Conservation (phyloP, 2,888 invertebrate species). For the Yponomeuta plumbellus region DNA sequence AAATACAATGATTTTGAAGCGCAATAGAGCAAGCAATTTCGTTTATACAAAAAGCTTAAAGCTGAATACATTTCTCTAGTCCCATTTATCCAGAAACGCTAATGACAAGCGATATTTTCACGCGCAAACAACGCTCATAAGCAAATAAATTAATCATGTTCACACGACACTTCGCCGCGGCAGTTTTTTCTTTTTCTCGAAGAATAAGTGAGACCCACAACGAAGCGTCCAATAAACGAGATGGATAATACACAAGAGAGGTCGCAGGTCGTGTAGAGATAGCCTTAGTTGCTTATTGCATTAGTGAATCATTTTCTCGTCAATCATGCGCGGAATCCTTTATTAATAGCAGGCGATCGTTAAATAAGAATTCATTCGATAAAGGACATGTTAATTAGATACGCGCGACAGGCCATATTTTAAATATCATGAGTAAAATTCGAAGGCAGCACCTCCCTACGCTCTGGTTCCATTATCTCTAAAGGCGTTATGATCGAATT, state of each 20-base stretch:
- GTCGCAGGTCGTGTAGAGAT: neutral
- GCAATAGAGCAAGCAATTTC: neutral
- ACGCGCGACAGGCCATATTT: slow-evolving; percentile 13
- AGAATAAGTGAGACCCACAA: slow-evolving; percentile 1
- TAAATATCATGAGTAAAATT: slow-evolving; percentile 15
- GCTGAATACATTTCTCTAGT: neutral
- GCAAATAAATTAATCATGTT: neutral
- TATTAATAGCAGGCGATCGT: slow-evolving; percentile 2
- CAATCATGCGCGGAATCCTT: neutral
- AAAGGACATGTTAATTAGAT: slow-evolving; percentile 15
- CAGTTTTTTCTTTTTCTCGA: neutral
- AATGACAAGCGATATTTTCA: neutral
- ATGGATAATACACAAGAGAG: neutral
- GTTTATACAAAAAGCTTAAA: neutral
- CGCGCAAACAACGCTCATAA: neutral
- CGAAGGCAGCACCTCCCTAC: slow-evolving; percentile 4
- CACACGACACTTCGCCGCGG: neutral
- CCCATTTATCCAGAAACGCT: slow-evolving; percentile 1
- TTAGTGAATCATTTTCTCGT: slow-evolving; percentile 7
- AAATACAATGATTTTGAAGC: neutral
- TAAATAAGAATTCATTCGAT: slow-evolving; percentile 12
- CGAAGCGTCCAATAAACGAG: neutral
- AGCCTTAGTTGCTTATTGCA: slow-evolving; percentile 4
- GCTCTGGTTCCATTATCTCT: slow-evolving; percentile 16
- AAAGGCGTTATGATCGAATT: slow-evolving; percentile 14